phyloP scores from a whole-genome alignment of 2,113 vertebrate species.

The Xiphophorus couchianus region DNA sequence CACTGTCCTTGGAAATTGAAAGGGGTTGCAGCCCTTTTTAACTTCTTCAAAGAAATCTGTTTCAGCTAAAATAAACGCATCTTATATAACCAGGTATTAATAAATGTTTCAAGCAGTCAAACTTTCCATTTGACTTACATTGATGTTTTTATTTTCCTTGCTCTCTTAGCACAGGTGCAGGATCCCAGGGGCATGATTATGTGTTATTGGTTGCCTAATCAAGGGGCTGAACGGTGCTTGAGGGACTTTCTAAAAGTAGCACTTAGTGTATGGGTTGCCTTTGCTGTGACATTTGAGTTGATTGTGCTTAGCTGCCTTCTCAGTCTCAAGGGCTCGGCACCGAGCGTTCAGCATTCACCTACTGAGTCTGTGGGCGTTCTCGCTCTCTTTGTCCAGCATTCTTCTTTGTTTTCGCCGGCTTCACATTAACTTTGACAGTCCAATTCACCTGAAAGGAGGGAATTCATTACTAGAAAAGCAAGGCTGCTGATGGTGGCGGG shows the following conservation, averaged over 20 bases:
- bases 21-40: neutral
- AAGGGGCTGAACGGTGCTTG: neutral
- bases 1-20: neutral
- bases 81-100: neutral
- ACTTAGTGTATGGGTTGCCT: neutral
- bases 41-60: neutral
- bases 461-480: constrained; percentile 26
- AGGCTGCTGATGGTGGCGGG: neutral
- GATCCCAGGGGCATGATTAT: neutral
- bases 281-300: constrained; percentile 11
- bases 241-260: neutral
- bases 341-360: neutral
- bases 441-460: constrained; percentile 26
- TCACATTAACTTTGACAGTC: constrained; percentile 30
- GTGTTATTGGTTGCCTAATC: neutral
- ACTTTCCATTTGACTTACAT: neutral
- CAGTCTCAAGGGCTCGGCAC: neutral
- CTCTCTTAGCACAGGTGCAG: neutral
- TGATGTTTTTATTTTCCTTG: neutral
- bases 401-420: neutral
- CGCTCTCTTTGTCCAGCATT: neutral
- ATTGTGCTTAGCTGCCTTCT: neutral
- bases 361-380: neutral
- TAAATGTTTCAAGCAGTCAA: neutral
- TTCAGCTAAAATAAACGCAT: neutral